A percentile compares a stretch with the other conserved stretches of the same genome.
These are phyloP conservation scores for Erpetoichthys calabaricus DNA, from an alignment of 2,797 vertebrate species.

Conservation along the genomic window DNA sequence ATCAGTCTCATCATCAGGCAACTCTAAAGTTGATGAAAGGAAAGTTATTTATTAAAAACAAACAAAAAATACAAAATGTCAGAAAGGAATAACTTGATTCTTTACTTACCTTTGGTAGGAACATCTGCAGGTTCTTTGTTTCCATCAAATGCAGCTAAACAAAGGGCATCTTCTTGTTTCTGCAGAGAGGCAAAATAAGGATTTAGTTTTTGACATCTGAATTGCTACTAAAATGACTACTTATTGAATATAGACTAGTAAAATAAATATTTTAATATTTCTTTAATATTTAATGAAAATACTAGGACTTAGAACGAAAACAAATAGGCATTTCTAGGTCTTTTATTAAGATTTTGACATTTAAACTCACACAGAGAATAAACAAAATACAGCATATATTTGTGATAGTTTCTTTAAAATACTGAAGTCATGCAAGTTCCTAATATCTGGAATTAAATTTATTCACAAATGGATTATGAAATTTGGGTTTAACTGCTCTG, in stretches of 20 bases:
- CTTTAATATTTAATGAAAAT: too few species aligned
- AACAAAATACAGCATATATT: too few species aligned
- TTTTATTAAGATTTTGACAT: too few species aligned
- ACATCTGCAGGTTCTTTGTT: constrained; percentile 27
- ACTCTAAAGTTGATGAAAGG: constrained; percentile 23
- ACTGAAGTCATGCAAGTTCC: too few species aligned
- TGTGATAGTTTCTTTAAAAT: too few species aligned
- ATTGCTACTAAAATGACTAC: background rate
- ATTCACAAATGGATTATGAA: too few species aligned
- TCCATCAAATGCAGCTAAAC: constrained; percentile 62
- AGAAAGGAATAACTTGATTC: background rate
- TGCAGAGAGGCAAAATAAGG: constrained; percentile 26
- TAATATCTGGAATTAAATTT: too few species aligned
- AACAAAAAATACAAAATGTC: background rate
- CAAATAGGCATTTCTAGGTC: too few species aligned
- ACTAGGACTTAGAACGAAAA: too few species aligned
- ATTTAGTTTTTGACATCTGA: background rate
- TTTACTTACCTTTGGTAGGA: constrained; percentile 47
- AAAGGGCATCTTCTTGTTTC: constrained; percentile 51
- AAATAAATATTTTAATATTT: background rate
- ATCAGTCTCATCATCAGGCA: constrained; percentile 67
- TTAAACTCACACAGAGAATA: too few species aligned
- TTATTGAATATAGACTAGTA: background rate
- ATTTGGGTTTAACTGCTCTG: too few species aligned
- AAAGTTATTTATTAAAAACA: background rate